Evolutionary conservation across 2,888 invertebrate genomes (phyloP), one percentile per base, ranked within the genome.

Genomic region (Aphodius granarius): DNA sequence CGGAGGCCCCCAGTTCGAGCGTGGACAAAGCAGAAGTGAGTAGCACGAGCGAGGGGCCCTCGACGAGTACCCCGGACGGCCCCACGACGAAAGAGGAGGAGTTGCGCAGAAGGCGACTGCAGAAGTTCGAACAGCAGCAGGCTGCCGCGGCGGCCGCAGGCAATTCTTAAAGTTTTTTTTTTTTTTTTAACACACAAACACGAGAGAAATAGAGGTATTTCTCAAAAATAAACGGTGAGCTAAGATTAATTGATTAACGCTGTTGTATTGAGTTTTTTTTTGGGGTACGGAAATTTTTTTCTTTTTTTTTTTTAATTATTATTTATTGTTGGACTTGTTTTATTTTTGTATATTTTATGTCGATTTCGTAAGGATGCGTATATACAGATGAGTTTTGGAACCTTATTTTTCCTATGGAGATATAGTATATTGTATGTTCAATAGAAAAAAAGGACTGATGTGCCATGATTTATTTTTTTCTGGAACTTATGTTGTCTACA

Each of bases 51-150:
- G 68, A 74, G 1, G 75, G 71, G 63, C 68, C 75, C 18, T 73
- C 77, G 23, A 66, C 78, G n/a, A 66, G 78, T 15, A 74, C 78
- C 63, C 74, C 75, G 63, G 62, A 70, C 66, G 73, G 68, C 16
- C 43, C 63, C 9, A 9, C 76, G 72, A 77, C 80, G 63, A 89
- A 90, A 77, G 89, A 92, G 62, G 91, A 91, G 83, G 94, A 95
- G 84, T 89, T 95, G 75, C 90, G 95, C 86, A 91, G 93, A 88
- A 90, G 94, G 85, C 91, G 95, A 87, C 89, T 95, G 86, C 92
- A 93, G 88, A 94, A 93, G 88, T 95, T 94, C 79, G 77, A 75
- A 65, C 80, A 84, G 71, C 82, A 83, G 64, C n/a, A 19, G 21
- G 43, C 43, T 6, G 43, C 9, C 43, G 22, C 68, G 21, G 43